These are phyloP conservation scores for Phorcus lineatus DNA, from an alignment of 2,888 invertebrate species.

Conservation along the genomic window DNA sequence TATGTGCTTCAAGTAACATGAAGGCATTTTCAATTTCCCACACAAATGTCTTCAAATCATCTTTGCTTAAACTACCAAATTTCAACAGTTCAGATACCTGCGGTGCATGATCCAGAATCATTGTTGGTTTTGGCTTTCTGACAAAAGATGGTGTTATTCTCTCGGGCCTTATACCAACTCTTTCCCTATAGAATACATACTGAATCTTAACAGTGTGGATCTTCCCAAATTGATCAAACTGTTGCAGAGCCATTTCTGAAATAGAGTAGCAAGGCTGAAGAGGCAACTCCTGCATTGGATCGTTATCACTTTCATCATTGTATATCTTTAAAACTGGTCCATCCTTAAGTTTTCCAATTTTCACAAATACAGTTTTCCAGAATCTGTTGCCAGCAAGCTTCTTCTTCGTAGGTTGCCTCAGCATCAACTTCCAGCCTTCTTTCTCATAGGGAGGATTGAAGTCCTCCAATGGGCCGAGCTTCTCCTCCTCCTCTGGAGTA, in stretches of 20 bases:
- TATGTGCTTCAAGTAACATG: constrained; percentile 68
- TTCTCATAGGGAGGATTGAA: constrained; percentile 88
- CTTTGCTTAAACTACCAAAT: constrained; percentile 90
- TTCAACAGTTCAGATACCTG: constrained; percentile 95
- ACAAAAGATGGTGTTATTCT: constrained; percentile 74
- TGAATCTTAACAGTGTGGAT: constrained; percentile 98
- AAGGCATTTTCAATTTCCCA: constrained; percentile 93
- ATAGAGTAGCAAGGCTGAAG: constrained; percentile 96
- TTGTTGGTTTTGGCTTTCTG: constrained; percentile 74
- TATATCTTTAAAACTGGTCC: constrained; percentile 83
- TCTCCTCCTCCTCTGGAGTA: constrained; percentile 61
- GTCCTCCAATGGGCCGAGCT: constrained; percentile 82
- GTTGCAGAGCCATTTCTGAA: constrained; percentile 86
- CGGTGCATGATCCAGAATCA: constrained; percentile 93
- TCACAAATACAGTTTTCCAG: constrained; percentile 97
- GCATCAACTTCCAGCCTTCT: constrained; percentile 96
- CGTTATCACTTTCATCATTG: constrained; percentile 88
- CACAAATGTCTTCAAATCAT: constrained; percentile 94
- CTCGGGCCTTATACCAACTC: constrained; percentile 83
- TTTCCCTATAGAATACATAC: constrained; percentile 97
- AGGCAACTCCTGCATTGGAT: constrained; percentile 95
- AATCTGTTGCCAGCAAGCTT: constrained; percentile 80
- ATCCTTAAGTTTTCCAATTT: constrained; percentile 85
- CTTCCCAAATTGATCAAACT: constrained; percentile 99
- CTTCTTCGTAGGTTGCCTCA: constrained; percentile 82